These are phyloP conservation scores for Meleagris gallopavo DNA, from an alignment of 2,113 vertebrate genomes.

Conservation along the genomic window DNA sequence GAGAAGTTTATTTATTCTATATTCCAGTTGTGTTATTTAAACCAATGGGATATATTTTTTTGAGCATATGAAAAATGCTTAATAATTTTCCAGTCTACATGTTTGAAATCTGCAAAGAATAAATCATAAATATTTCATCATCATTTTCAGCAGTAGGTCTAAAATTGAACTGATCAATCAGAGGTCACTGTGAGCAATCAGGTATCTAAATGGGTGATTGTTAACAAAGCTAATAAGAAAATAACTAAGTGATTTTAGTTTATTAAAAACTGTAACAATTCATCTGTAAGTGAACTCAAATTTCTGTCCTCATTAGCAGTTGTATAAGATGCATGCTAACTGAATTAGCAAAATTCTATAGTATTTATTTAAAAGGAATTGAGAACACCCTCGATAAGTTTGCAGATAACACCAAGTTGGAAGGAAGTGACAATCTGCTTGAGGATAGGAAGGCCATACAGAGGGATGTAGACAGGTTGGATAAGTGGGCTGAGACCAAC, in stretches of 20 bases:
- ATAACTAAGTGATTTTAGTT: neutral
- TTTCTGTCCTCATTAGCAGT: neutral
- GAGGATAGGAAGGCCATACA: too few relatives aligned
- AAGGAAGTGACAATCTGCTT: too few relatives aligned
- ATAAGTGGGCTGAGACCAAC: too few relatives aligned
- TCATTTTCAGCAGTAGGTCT: neutral
- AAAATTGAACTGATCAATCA: neutral
- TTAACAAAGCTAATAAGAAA: neutral
- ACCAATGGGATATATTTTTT: accelerated
- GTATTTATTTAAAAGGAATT: neutral
- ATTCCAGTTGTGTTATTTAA: neutral
- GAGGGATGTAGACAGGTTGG: too few relatives aligned
- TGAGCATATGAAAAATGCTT: neutral
- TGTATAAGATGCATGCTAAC: neutral
- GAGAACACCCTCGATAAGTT: neutral
- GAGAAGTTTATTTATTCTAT: neutral
- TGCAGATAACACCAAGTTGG: neutral
- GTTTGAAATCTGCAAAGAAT: neutral
- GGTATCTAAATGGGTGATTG: neutral
- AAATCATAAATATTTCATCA: neutral
- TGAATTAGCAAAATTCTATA: accelerated
- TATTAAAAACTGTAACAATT: neutral
- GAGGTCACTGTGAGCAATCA: accelerated
- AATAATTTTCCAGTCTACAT: neutral
- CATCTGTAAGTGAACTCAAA: neutral